Evolutionary conservation across 2,113 vertebrate species (phyloP), one percentile per base, ranked within the genome.

Genomic region (Rafetus swinhoei): DNA sequence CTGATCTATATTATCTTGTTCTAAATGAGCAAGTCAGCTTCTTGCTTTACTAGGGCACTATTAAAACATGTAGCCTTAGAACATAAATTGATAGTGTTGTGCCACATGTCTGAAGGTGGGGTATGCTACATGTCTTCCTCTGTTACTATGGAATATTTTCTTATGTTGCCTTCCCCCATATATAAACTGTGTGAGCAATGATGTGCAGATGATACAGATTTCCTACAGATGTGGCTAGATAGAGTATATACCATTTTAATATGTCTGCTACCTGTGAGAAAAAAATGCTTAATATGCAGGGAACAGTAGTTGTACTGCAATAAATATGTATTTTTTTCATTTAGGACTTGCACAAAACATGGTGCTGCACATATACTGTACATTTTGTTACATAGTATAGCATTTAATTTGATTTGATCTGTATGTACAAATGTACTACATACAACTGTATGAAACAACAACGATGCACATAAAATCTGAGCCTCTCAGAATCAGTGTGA

Each of bases 311-410:
- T 27, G 81, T 87, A 76, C 80, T 39, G 45, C 4, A 65, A 24
- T 50, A 60, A 11, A 53, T 74, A n/a, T 13, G 39, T 13, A 50
- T 3, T 13, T 88, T 65, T 82, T 85, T 53, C 54, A 24, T 74
- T 85, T 56, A 81, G 84, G 83, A 13, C 82, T 60, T 90, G 56
- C 85, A 93, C 84, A 88, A 95, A 92, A 74, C 53, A 25, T 9
- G 83, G 56, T 65, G 74, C 24, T 86, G 90, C 55, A 86, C 60
- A 89, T 76, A 65, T 81, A 59, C 60, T 91, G 10, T 52, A 90
- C 39, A 15, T 74, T 86, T 74, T 35, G 0, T 32, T 90, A 87
- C 59, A 79, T 80, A 84, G 22, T 59, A 92, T 94, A 74, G 85
- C 3, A 0, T 21, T 94, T 88, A 74, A 82, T 93, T 85, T 53